A percentile compares a stretch with the other conserved stretches of the same genome.
These are phyloP conservation scores for Andrena praecox DNA, from an alignment of 2,888 invertebrate genomes.

Conservation along the genomic window DNA sequence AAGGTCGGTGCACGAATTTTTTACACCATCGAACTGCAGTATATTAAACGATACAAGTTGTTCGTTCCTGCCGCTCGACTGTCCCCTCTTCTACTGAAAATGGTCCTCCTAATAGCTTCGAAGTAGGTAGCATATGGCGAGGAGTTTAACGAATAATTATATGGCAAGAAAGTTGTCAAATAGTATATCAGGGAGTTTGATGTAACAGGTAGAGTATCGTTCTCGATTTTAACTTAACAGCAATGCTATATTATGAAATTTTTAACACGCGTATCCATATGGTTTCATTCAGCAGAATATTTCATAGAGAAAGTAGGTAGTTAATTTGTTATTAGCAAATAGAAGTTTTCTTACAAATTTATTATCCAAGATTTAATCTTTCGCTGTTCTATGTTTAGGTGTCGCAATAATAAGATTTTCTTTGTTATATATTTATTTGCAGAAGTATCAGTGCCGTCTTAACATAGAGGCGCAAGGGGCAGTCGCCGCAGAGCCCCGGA, in stretches of 20 bases:
- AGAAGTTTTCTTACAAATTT: too few species aligned
- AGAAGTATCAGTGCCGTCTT: too few species aligned
- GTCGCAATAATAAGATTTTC: too few species aligned
- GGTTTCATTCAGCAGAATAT: neutral
- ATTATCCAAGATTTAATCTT: too few species aligned
- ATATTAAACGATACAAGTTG: constrained; percentile 38
- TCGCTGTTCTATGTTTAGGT: too few species aligned
- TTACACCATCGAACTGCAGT: constrained; percentile 22
- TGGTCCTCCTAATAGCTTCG: neutral
- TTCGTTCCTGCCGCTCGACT: neutral
- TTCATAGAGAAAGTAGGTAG: too few species aligned
- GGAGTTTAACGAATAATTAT: neutral
- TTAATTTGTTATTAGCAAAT: too few species aligned
- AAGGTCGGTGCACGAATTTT: constrained; percentile 55
- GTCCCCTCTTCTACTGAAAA: neutral
- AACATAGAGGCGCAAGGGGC: too few species aligned
- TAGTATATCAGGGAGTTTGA: neutral
- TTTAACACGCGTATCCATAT: neutral
- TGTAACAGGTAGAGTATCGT: neutral
- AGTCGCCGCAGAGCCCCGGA: too few species aligned
- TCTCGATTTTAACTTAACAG: neutral
- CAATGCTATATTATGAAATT: neutral
- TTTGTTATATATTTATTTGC: too few species aligned
- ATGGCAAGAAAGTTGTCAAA: neutral
- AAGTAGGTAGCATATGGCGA: neutral